phyloP scores from a whole-genome alignment of 2,888 invertebrate genomes.

The Aethes cnicana region DNA sequence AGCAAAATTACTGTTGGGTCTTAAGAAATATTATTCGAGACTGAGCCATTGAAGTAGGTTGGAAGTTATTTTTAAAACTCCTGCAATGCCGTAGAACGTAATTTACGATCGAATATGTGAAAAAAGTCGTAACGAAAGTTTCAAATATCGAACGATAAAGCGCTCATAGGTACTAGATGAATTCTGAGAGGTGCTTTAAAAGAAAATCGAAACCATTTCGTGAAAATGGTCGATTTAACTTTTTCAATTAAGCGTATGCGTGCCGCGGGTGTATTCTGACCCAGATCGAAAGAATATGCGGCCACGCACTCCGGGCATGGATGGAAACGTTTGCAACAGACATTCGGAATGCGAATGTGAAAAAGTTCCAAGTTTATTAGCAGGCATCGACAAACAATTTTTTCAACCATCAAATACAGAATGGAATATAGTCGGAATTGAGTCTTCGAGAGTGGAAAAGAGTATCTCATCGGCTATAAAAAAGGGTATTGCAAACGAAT shows the following conservation, averaged over 20 bases:
- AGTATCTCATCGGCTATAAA: conserved; percentile 56
- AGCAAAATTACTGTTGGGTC: conserved; percentile 1
- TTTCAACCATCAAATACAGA: conserved; percentile 9
- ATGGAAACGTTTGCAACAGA: conserved; percentile 52
- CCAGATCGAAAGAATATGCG: conserved; percentile 45
- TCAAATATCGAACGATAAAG: conserved; percentile 21
- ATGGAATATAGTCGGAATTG: conserved; percentile 30
- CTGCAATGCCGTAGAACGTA: conserved; percentile 20
- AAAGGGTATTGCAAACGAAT: conserved; percentile 60
- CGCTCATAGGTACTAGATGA: conserved; percentile 34
- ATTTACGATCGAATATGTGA: conserved; percentile 24
- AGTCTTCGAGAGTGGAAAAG: conserved; percentile 33
- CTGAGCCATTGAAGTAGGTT: conserved; percentile 13
- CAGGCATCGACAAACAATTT: conserved; percentile 8
- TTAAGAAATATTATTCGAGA: conserved; percentile 15
- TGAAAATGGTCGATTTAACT: conserved; percentile 74
- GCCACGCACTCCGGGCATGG: conserved; percentile 58
- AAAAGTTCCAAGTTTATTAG: conserved; percentile 23
- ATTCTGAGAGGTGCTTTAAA: conserved; percentile 39
- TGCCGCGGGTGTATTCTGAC: conserved; percentile 55
- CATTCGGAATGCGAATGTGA: conserved; percentile 20
- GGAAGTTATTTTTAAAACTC: conserved; percentile 22
- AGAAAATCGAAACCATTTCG: conserved; percentile 56
- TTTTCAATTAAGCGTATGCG: conserved; percentile 69
- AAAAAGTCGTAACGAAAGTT: conserved; percentile 23